A percentile compares a stretch with the other conserved stretches of the same genome.
Evolutionary conservation across 2,797 vertebrate genomes (phyloP).

Genomic region (Zonotrichia albicollis): DNA sequence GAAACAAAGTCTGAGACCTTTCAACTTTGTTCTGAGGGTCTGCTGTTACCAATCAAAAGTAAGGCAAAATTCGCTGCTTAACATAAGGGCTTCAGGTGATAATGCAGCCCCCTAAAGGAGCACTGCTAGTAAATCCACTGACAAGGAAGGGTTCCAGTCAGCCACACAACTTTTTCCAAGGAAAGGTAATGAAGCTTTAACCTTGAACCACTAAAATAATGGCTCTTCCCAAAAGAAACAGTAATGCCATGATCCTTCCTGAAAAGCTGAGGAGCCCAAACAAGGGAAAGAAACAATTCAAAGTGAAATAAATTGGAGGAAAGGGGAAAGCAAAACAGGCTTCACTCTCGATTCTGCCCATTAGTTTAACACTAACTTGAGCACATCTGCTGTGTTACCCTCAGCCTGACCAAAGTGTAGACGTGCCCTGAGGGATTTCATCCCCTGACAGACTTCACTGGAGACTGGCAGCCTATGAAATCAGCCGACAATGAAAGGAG

Average conservation of each 20-base stretch:
- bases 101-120: not conserved
- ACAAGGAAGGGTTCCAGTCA: not conserved
- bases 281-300: not conserved
- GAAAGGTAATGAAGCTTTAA: not conserved
- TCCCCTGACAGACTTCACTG: not conserved
- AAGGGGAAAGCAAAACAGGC: not conserved
- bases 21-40: not conserved
- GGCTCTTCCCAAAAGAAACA: not conserved
- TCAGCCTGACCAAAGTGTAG: not conserved
- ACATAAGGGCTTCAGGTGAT: not conserved
- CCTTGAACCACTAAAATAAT: not conserved
- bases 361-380: not conserved
- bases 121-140: not conserved
- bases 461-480: not conserved
- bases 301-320: not conserved
- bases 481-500: not conserved
- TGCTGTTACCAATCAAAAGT: not conserved
- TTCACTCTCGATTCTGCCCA: not conserved
- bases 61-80: not conserved
- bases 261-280: not conserved
- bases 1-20: not conserved
- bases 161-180: not conserved
- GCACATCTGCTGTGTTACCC: not conserved
- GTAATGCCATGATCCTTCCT: not conserved
- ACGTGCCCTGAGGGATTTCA: not conserved